These are phyloP conservation scores for Hydrozoanthus tunicans DNA, from an alignment of 64 coral and sea anemone genomes.

Conservation along the genomic window DNA sequence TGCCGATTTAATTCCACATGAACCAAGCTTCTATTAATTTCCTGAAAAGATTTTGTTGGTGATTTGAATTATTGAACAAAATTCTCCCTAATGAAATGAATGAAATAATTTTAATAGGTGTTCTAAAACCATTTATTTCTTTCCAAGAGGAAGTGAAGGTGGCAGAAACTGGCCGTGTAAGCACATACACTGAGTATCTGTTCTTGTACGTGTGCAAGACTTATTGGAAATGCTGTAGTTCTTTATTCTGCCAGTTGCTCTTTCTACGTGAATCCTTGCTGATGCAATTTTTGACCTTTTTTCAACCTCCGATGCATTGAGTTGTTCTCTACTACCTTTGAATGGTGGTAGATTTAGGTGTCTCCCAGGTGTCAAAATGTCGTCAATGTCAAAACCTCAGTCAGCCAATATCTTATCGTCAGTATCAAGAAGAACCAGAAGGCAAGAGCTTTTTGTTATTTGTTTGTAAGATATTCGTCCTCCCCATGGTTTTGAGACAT, in stretches of 20 bases:
- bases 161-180: neutral
- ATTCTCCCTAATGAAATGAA: no score
- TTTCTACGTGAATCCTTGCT: neutral
- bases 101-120: no score
- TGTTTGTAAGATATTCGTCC: neutral
- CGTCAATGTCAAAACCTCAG: neutral
- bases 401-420: neutral
- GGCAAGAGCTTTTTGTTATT: neutral
- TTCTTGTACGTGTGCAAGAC: neutral
- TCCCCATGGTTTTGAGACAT: neutral
- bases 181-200: neutral
- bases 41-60: no score
- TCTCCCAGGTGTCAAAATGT: neutral
- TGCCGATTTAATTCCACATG: no score
- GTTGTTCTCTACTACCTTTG: neutral
- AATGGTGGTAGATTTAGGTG: neutral
- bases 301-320: neutral
- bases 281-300: neutral
- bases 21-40: no score
- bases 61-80: no score
- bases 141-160: neutral
- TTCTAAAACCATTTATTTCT: no score
- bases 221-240: conserved; percentile 9
- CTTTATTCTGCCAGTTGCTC: neutral
- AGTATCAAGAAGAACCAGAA: neutral